Conservation (phyloP, 2,797 vertebrate genomes). For the Esox masquinongy region DNA sequence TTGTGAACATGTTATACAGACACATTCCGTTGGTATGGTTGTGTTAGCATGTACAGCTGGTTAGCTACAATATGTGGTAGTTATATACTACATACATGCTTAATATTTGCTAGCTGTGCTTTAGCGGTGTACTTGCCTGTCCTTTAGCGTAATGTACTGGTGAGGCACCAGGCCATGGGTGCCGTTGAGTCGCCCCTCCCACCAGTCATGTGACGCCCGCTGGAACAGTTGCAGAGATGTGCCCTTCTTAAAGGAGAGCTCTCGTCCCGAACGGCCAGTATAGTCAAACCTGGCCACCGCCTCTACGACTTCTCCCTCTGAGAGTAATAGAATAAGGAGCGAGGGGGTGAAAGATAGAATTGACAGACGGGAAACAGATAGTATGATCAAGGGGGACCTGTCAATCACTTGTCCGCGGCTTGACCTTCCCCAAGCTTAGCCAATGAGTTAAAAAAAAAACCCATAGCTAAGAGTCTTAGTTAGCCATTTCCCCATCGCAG, state of each 20-base stretch:
- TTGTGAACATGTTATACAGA: neutral
- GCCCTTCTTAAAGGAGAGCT: slow-evolving; percentile 97
- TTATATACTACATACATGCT: neutral
- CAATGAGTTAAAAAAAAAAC: slow-evolving; percentile 37
- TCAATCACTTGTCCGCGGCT: slow-evolving; percentile 47
- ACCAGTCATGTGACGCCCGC: slow-evolving; percentile 98
- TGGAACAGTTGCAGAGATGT: slow-evolving; percentile 92
- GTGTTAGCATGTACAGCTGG: neutral
- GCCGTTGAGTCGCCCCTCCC: slow-evolving; percentile 95
- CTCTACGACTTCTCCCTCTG: slow-evolving; percentile 94
- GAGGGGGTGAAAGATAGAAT: neutral
- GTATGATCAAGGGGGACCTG: slow-evolving; percentile 46
- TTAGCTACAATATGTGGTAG: neutral
- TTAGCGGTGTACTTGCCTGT: slow-evolving; percentile 83
- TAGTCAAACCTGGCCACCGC: slow-evolving; percentile 98
- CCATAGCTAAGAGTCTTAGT: slow-evolving; percentile 21
- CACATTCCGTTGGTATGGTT: neutral
- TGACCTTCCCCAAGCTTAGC: slow-evolving; percentile 28
- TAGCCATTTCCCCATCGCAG: slow-evolving; percentile 27
- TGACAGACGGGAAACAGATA: slow-evolving; percentile 30
- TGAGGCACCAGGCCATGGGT: slow-evolving; percentile 94
- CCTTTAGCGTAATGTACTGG: slow-evolving; percentile 96
- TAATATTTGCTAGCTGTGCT: slow-evolving; percentile 21
- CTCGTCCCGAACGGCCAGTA: slow-evolving; percentile 88
- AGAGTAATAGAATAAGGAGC: too few species aligned